A percentile compares a stretch with the other conserved stretches of the same genome.
Evolutionary conservation across 2,113 vertebrate genomes (phyloP).

Genomic region (Pantherophis guttatus): DNA sequence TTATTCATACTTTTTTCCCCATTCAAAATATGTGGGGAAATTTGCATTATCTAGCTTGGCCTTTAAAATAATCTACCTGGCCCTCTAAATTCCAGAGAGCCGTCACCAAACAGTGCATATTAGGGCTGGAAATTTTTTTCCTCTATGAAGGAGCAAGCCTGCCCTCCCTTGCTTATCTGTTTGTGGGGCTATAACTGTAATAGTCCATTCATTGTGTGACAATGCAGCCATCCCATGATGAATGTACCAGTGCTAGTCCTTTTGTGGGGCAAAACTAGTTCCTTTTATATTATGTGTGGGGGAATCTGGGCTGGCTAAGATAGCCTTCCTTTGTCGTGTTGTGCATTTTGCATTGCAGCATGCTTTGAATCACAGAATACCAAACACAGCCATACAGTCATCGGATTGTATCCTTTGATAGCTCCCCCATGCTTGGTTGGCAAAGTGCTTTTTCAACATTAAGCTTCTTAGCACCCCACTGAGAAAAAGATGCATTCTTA

Average conservation of each 20-base stretch:
- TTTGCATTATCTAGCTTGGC: not conserved
- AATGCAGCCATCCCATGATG: not conserved
- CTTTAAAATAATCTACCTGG: not conserved
- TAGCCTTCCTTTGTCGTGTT: not conserved
- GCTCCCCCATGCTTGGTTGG: constrained; percentile 1
- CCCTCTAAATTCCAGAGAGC: not conserved
- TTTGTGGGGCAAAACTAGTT: not conserved
- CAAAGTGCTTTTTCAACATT: constrained; percentile 17
- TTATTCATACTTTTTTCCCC: not conserved
- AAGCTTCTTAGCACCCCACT: not conserved
- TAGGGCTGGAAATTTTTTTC: not conserved
- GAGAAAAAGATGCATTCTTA: constrained; percentile 2
- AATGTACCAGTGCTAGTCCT: not conserved
- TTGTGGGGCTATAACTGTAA: not conserved
- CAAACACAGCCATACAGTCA: not conserved
- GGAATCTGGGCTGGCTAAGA: not conserved
- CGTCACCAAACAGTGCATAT: not conserved
- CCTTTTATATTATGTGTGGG: not conserved
- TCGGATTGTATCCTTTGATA: not conserved
- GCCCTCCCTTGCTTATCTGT: not conserved
- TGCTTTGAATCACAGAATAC: constrained; percentile 3
- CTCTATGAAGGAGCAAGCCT: not conserved
- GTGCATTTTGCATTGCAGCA: not conserved
- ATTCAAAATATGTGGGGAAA: not conserved
- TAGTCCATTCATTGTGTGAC: not conserved